Evolutionary conservation across 1,140 invertebrate genomes (phyloP), one percentile per base, ranked within the genome.

Genomic region (Dendroctonus ponderosae): DNA sequence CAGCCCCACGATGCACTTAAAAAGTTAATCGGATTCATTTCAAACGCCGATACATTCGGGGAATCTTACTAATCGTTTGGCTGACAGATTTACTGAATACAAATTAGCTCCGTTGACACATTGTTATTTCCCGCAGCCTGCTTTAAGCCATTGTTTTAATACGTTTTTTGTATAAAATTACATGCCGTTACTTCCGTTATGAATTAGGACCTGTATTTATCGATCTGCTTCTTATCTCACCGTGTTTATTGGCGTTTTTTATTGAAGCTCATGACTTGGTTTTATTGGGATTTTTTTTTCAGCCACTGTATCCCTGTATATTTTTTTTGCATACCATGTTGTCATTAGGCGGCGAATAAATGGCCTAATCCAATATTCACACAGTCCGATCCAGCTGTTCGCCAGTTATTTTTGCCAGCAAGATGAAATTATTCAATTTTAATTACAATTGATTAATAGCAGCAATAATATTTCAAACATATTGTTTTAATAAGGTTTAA

Each of bases 21-120:
- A 52, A 66, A 66, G 56, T 59, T 59, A 58, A 66, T 61, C 48
- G 64, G 57, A 77, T 77, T 77, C 72, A 74, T 75, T 76, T 75
- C 75, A 75, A 75, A 74, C 71, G 73, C 69, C 70, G 69, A 71
- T 71, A 71, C 73, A 66, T 75, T 74, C 52, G 64, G 63, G 53
- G 58, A 15, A 70, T 69, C 41, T 53, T 44, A 56, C 62, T 63
- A 63, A 63, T 63, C 68, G 57, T 50, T 65, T 64, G 68, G 63
- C 59, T 70, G 68, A 70, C 66, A 66, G 63, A 51, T 66, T 58
- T 53, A 63, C 51, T 63, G 62, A 63, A 63, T 63, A 63, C 51
- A 63, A 54, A 54, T 63, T 63, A 56, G 51, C 9, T 54, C 12
- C 41, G 40, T 41, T 58, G 26, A 26, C 26, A 26, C 26, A 39